Evolutionary conservation across 2,797 vertebrate species (phyloP).

Genomic region (Sebastes oblongus): DNA sequence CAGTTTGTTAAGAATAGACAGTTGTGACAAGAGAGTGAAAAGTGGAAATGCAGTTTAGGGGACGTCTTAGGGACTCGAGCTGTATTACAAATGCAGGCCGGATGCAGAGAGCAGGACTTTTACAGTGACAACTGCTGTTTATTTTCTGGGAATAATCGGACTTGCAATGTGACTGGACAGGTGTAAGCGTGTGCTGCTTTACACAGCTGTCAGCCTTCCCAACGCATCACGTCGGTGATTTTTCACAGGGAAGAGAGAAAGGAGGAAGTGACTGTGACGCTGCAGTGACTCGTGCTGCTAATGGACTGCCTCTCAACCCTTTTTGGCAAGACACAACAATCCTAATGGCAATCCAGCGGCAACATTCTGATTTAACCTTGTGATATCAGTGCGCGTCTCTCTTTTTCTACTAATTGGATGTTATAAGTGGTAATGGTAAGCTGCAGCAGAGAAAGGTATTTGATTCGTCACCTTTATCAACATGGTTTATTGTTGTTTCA

Average conservation of each 20-base stretch:
- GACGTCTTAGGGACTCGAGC: background rate
- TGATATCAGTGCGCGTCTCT: background rate
- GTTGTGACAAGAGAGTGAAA: conserved; percentile 7
- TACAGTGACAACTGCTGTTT: conserved; percentile 42
- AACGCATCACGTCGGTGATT: conserved; percentile 55
- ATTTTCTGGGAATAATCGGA: conserved; percentile 58
- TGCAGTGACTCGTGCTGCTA: conserved; percentile 28
- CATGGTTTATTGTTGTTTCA: background rate
- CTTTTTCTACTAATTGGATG: conserved; percentile 9
- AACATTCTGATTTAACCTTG: background rate
- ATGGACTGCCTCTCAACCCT: conserved; percentile 21
- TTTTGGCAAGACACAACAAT: conserved; percentile 9
- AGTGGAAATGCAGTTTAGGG: background rate
- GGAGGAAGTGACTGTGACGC: conserved; percentile 33
- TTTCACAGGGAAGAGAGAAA: conserved; percentile 44
- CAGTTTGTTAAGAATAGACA: conserved; percentile 31
- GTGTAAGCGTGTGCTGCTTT: conserved; percentile 61
- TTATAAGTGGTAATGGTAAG: background rate
- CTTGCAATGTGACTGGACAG: conserved; percentile 67
- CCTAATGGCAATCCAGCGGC: background rate
- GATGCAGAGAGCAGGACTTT: conserved; percentile 27
- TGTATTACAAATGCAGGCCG: background rate
- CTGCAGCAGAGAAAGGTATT: background rate
- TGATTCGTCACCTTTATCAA: background rate
- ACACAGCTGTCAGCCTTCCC: conserved; percentile 74